Conservation (phyloP, 2,888 invertebrate species). For the Argyresthia albistria region DNA sequence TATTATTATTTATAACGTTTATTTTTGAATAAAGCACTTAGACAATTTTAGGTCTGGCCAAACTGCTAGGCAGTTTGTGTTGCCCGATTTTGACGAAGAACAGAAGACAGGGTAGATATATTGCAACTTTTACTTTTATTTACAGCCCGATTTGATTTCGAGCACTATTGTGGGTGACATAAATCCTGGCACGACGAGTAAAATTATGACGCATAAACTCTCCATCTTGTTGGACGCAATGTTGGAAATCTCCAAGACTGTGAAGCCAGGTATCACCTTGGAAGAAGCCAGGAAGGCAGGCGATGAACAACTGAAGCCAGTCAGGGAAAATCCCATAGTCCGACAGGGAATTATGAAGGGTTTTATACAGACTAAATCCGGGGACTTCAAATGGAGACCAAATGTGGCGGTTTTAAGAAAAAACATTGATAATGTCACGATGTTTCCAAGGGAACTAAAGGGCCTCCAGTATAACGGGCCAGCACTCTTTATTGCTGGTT, state of each 20-base stretch:
- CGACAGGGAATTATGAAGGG: conserved; percentile 90
- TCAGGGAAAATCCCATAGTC: conserved; percentile 71
- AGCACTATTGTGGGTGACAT: conserved; percentile 81
- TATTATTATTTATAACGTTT: no score
- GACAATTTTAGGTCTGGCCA: no score
- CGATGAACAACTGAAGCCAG: conserved; percentile 73
- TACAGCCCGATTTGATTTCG: conserved; percentile 74
- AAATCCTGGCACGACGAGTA: conserved; percentile 75
- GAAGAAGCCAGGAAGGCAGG: conserved; percentile 78
- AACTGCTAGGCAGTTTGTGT: no score
- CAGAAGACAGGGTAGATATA: neutral
- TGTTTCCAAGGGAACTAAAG: conserved; percentile 73
- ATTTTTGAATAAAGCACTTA: no score
- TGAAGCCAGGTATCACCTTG: conserved; percentile 76
- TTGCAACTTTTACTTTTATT: conserved; percentile 11
- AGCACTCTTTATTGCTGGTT: conserved; percentile 88
- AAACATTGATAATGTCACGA: conserved; percentile 76
- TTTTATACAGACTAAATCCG: conserved; percentile 77
- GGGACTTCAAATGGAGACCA: conserved; percentile 81
- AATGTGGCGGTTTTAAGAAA: conserved; percentile 82
- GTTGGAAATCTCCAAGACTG: conserved; percentile 51
- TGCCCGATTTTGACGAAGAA: no score
- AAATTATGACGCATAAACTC: conserved; percentile 74
- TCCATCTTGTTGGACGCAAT: conserved; percentile 78
- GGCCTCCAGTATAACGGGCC: conserved; percentile 76